Conservation (phyloP, 2,113 vertebrate genomes). For the Spea bombifrons region DNA sequence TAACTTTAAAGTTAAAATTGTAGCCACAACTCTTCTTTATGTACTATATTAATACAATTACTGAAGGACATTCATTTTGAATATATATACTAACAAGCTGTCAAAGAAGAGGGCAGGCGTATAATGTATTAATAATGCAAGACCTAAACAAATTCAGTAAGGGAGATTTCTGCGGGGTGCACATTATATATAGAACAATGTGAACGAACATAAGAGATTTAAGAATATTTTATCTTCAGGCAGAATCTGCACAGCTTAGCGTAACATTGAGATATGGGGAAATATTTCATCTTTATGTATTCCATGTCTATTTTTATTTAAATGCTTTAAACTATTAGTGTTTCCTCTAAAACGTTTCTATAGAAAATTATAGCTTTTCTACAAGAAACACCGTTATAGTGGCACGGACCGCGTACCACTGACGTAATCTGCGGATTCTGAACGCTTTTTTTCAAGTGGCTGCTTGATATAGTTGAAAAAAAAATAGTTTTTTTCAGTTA, state of each 20-base stretch:
- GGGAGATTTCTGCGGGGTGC: slow-evolving; percentile 2
- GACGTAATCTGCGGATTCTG: too few species aligned
- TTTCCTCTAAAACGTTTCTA: too few species aligned
- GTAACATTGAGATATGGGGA: not conserved
- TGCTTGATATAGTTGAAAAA: too few species aligned
- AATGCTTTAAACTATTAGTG: too few species aligned
- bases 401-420: too few species aligned
- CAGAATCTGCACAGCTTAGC: not conserved
- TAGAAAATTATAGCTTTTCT: too few species aligned
- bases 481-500: too few species aligned
- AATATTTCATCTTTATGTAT: too few species aligned
- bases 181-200: slow-evolving; percentile 3
- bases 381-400: too few species aligned
- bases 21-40: not conserved
- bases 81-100: slow-evolving; percentile 12
- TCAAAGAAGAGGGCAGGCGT: not conserved
- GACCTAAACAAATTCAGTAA: not conserved
- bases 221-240: slow-evolving; percentile 11
- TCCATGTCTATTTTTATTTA: too few species aligned
- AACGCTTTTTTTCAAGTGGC: too few species aligned
- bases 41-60: slow-evolving; percentile 1
- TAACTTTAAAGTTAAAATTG: too few species aligned
- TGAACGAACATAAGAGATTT: not conserved
- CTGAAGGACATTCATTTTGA: not conserved
- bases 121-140: not conserved